Conservation (phyloP, 1,140 invertebrate genomes). For the Drosophila chauvacae region DNA sequence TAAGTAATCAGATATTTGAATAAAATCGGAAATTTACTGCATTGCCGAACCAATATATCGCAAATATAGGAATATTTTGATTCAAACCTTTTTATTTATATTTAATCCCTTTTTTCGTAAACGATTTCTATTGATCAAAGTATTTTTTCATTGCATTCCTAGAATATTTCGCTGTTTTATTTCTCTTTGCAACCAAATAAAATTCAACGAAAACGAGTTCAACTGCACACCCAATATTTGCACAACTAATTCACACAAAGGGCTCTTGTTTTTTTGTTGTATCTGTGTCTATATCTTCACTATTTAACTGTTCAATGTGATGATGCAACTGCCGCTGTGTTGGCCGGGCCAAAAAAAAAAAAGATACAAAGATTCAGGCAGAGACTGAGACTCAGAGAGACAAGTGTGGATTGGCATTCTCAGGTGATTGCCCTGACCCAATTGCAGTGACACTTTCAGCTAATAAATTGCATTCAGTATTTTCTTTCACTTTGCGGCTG, state of each 20-base stretch:
- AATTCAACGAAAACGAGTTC: slow-evolving; percentile 36
- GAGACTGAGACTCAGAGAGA: neutral
- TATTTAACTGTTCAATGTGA: slow-evolving; percentile 57
- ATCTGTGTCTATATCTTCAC: slow-evolving; percentile 28
- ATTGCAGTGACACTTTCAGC: slow-evolving; percentile 74
- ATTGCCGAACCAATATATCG: neutral
- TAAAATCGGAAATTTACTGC: neutral
- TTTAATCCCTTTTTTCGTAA: neutral
- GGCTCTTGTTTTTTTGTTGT: slow-evolving; percentile 27
- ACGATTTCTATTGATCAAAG: neutral
- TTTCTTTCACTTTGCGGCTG: slow-evolving; percentile 75
- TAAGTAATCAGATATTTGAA: too few species aligned
- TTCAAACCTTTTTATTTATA: neutral
- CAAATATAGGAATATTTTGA: neutral
- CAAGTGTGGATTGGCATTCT: slow-evolving; percentile 33
- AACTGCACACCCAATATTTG: slow-evolving; percentile 69
- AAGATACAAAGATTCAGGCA: neutral
- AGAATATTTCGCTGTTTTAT: neutral
- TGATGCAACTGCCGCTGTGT: slow-evolving; percentile 54
- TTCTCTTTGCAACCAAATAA: slow-evolving; percentile 8
- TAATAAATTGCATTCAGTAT: slow-evolving; percentile 74
- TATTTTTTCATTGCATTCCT: neutral
- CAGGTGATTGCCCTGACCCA: slow-evolving; percentile 66
- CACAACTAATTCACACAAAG: slow-evolving; percentile 65
- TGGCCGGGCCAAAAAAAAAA: neutral